Conservation (phyloP, 2,888 invertebrate genomes). For the Empis livida region DNA sequence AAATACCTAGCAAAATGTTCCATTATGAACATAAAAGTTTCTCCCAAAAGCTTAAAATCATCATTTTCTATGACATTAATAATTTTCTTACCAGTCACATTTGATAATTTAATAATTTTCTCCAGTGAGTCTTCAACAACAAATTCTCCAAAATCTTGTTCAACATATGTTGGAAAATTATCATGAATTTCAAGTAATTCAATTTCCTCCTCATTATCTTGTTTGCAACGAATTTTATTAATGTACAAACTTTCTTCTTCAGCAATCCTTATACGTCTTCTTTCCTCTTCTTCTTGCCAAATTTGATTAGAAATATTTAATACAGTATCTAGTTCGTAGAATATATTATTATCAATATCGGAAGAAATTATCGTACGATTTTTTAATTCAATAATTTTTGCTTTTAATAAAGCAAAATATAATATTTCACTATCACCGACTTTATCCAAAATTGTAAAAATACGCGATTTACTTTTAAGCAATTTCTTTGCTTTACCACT, state of each 20-base stretch:
- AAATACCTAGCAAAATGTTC: conserved; percentile 19
- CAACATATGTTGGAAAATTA: conserved; percentile 56
- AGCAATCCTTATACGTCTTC: conserved; percentile 48
- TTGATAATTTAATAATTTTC: conserved; percentile 27
- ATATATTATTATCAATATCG: conserved; percentile 35
- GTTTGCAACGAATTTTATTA: conserved; percentile 51
- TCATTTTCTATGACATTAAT: conserved; percentile 27
- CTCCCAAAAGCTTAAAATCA: conserved; percentile 25
- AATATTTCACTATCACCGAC: conserved; percentile 24
- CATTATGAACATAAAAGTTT: conserved; percentile 27
- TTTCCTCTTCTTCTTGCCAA: conserved; percentile 67
- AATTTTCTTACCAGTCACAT: conserved; percentile 16
- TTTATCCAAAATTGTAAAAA: conserved; percentile 24
- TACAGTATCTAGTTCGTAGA: conserved; percentile 40
- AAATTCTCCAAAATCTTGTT: conserved; percentile 58
- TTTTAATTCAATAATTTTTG: conserved; percentile 53
- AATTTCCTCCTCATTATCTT: conserved; percentile 54
- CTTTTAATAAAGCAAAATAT: conserved; percentile 44
- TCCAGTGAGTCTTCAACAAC: conserved; percentile 40
- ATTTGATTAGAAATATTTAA: conserved; percentile 48
- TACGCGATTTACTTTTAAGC: conserved; percentile 18
- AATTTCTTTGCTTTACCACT: conserved; percentile 13
- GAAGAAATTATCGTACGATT: conserved; percentile 48
- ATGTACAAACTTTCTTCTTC: conserved; percentile 69
- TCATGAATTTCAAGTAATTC: conserved; percentile 50